Base-by-base conservation (phyloP, 2,888 invertebrate genomes). In the Andrena fulva region DNA sequence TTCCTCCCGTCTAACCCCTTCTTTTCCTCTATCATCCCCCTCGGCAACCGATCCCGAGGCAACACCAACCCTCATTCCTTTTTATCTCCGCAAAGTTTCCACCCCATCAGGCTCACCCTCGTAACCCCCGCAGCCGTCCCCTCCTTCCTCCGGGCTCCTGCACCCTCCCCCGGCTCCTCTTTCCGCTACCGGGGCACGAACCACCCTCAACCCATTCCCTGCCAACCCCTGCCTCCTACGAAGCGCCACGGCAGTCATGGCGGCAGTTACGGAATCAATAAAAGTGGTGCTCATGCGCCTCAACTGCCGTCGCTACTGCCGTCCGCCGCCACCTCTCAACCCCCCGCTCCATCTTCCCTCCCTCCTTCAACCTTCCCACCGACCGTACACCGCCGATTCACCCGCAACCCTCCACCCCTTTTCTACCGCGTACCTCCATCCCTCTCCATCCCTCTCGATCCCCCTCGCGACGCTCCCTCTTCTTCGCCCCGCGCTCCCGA, bases 201-300 rank as follows among this genome's bases (percentile, higher is more conserved):
- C 84, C 81, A 80, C 82, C 80, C 79, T 81, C 87, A 75, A 87
- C 88, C 86, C 88, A 85, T 79, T 86, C 89, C 80, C 74, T 73
- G 83, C 77, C 87, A 83, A 80, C 88, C 90, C 82, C 85, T 74
- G 77, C 81, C 82, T 67, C 63, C 88, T 86, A 81, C 86, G 85
- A 83, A 85, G 85, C 82, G 80, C 81, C 87, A 88, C 92, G 90
- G 92, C 91, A 93, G 92, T 93, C 93, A 94, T 94, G 94, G 94
- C 94, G 93, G 94, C 93, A 93, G 93, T 94, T 94, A 94, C 94
- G 93, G 93, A 94, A 94, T 94, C 94, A 94, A 94, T 94, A 94
- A 94, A 94, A 94, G 93, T 94, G 93, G 94, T 94, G 94, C 94
- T 94, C 94, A 94, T 93, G 94, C 94, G 94, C 93, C 92, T 93